These are phyloP conservation scores for Leucophenga varia DNA, from an alignment of 1,140 invertebrate species.

Conservation along the genomic window DNA sequence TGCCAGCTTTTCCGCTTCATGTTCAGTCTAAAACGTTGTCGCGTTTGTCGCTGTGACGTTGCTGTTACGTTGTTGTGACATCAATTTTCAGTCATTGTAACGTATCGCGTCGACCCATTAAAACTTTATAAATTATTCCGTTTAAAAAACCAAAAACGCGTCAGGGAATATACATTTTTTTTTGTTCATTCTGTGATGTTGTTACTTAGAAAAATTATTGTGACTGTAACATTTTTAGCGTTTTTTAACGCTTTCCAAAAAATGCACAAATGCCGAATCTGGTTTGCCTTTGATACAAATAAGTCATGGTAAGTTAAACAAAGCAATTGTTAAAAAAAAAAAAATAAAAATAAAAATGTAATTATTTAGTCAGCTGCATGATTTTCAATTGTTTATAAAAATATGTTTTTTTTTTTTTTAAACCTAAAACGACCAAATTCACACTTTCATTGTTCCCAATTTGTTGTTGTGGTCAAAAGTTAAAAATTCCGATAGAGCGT, in stretches of 20 bases:
- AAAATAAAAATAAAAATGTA: too few species aligned
- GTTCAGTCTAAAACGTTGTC: too few species aligned
- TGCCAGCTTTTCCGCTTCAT: too few species aligned
- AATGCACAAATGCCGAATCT: slow-evolving; percentile 14
- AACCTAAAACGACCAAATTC: too few species aligned
- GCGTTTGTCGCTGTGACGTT: too few species aligned
- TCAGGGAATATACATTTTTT: too few species aligned
- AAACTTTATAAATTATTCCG: background rate
- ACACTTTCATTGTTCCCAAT: too few species aligned
- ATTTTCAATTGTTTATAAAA: too few species aligned
- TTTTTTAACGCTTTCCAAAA: slow-evolving; percentile 21
- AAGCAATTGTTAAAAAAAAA: too few species aligned
- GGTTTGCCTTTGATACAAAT: slow-evolving; percentile 52
- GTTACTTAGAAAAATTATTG: slow-evolving; percentile 25
- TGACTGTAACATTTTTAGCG: slow-evolving; percentile 15
- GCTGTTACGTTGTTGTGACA: slow-evolving; percentile 2
- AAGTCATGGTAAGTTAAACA: slow-evolving; percentile 54
- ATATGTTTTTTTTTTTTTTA: too few species aligned
- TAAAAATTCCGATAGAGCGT: slow-evolving; percentile 3
- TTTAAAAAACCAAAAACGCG: background rate
- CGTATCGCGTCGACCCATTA: background rate
- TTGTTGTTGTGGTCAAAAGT: slow-evolving; percentile 20
- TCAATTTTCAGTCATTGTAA: background rate
- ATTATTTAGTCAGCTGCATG: too few species aligned
- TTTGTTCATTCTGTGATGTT: slow-evolving; percentile 21